phyloP scores from a whole-genome alignment of 2,888 invertebrate species.

The Sycophila texana region DNA sequence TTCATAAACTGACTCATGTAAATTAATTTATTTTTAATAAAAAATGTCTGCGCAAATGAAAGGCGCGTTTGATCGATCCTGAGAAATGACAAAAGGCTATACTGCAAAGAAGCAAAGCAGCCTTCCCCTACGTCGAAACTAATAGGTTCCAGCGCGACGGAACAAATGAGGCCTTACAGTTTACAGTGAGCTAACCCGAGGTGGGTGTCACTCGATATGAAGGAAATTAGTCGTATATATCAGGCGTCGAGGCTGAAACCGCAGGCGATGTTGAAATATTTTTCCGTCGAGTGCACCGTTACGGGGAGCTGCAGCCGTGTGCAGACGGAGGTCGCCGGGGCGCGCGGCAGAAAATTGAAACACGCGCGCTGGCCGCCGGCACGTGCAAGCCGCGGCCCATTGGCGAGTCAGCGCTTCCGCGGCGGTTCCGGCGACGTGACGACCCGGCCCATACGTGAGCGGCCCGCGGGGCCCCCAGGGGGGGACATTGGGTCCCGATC shows the following conservation, averaged over 20 bases:
- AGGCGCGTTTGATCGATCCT: no score
- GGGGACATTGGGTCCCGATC: background rate
- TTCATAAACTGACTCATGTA: no score
- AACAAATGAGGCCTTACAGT: conserved; percentile 7
- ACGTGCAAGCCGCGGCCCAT: conserved; percentile 55
- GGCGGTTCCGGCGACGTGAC: conserved; percentile 69
- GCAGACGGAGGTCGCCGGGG: background rate
- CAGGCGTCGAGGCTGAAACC: background rate
- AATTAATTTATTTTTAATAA: no score
- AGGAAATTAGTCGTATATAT: conserved; percentile 17
- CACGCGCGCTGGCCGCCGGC: conserved; percentile 57
- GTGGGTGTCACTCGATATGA: conserved; percentile 17
- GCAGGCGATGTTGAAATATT: conserved; percentile 13
- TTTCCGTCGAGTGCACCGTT: conserved; percentile 39
- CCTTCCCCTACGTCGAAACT: background rate
- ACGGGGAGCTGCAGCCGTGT: background rate
- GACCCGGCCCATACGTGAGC: conserved; percentile 23
- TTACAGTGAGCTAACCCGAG: background rate
- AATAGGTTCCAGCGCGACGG: conserved; percentile 6
- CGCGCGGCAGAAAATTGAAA: conserved; percentile 30
- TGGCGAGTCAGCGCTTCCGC: conserved; percentile 60
- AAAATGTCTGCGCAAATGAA: no score
- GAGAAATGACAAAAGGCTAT: background rate
- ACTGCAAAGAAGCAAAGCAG: background rate
- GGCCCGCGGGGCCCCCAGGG: background rate